Percentiles rank a stretch among this genome's conserved stretches.
These are phyloP conservation scores for Philereme transversata DNA, from an alignment of 2,888 invertebrate genomes.

Conservation along the genomic window DNA sequence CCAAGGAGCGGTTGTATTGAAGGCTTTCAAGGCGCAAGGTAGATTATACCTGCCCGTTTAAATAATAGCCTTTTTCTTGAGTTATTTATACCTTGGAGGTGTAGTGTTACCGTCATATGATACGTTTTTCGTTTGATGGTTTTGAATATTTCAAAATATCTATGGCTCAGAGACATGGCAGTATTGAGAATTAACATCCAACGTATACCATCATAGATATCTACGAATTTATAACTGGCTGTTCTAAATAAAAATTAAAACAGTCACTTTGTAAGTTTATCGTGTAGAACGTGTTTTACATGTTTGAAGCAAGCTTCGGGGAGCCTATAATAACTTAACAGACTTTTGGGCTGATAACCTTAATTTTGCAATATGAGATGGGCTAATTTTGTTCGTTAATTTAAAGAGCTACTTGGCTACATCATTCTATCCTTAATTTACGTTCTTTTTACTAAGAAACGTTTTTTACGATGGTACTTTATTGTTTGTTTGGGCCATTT, in stretches of 20 bases:
- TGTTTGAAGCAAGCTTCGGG: conserved; percentile 18
- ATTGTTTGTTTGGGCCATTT: not conserved
- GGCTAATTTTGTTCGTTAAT: conserved; percentile 30
- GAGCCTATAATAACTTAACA: conserved; percentile 25
- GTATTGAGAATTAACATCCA: conserved; percentile 1
- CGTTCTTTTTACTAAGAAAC: too few relatives aligned
- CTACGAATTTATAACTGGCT: too few relatives aligned
- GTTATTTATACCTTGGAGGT: conserved; percentile 43
- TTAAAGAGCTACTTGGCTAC: conserved; percentile 11
- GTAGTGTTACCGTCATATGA: conserved; percentile 59
- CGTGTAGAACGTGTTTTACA: conserved; percentile 8
- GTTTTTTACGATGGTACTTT: not conserved
- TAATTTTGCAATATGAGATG: conserved; percentile 21
- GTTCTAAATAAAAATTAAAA: not conserved
- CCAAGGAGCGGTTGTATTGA: conserved; percentile 48
- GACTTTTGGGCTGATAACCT: conserved; percentile 26
- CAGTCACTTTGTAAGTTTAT: conserved; percentile 9
- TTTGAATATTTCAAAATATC: conserved; percentile 19
- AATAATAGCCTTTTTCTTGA: conserved; percentile 60
- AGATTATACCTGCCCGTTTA: conserved; percentile 69
- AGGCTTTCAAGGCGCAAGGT: conserved; percentile 53
- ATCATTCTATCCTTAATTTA: not conserved
- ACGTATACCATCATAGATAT: too few relatives aligned
- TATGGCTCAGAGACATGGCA: conserved; percentile 8
- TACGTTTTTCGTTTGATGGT: conserved; percentile 46